phyloP scores from a whole-genome alignment of 2,113 vertebrate genomes.

The Sarotherodon lohbergeri region DNA sequence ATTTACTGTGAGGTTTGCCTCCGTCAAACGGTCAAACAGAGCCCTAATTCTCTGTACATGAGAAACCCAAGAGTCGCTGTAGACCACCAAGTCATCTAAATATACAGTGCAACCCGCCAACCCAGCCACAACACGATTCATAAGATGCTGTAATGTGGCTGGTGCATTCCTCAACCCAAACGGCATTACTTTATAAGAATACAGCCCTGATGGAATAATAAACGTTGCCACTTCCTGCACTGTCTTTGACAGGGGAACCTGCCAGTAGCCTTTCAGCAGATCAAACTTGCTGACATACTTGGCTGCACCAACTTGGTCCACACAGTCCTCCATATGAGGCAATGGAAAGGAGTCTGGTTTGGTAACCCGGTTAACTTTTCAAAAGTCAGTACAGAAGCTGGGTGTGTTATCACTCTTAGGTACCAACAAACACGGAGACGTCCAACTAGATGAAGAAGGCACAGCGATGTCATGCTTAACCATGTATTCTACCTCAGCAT shows the following conservation, averaged over 20 bases:
- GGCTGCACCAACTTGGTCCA: neutral
- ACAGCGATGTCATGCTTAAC: neutral
- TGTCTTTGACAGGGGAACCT: neutral
- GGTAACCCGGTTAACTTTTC: neutral
- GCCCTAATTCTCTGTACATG: neutral
- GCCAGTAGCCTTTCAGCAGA: neutral
- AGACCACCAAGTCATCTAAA: neutral
- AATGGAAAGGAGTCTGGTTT: neutral
- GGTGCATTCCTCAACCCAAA: too few species aligned
- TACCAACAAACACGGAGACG: too few species aligned
- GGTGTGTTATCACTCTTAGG: too few species aligned
- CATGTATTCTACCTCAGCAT: neutral
- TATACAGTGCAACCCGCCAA: rapidly evolving
- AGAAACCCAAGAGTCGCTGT: neutral
- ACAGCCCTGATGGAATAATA: too few species aligned
- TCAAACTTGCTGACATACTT: neutral
- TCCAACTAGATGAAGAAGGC: too few species aligned
- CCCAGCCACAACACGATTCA: too few species aligned
- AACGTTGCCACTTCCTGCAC: too few species aligned
- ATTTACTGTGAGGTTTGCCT: neutral
- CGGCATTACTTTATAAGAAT: too few species aligned
- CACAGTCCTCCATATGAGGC: neutral
- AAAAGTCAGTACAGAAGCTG: neutral
- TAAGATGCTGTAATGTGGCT: too few species aligned
- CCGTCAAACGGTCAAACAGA: neutral